Evolutionary conservation across 2,113 vertebrate genomes (phyloP).

Genomic region (Sitta europaea): DNA sequence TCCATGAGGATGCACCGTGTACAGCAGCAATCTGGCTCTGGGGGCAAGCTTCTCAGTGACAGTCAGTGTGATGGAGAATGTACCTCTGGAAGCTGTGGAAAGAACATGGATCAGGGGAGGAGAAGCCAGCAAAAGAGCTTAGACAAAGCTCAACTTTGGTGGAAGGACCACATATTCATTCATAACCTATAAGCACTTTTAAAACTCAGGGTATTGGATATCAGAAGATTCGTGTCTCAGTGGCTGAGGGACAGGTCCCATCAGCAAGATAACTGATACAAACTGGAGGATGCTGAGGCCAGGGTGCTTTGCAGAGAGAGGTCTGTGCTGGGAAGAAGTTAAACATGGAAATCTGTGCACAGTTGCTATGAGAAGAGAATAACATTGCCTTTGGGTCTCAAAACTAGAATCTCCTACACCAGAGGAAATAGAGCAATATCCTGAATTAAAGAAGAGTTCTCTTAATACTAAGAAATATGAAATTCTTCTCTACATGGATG

Average conservation of each 20-base stretch:
- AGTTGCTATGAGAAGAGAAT: neutral
- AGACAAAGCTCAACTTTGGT: neutral
- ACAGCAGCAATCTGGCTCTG: conserved; percentile 70
- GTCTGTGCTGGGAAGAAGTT: neutral
- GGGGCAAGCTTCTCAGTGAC: conserved; percentile 71
- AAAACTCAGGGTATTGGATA: neutral
- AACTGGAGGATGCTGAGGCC: neutral
- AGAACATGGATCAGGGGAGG: neutral
- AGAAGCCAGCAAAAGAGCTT: neutral
- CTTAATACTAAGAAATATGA: neutral
- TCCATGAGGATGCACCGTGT: conserved; percentile 74
- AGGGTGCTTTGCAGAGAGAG: neutral
- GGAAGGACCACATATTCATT: neutral
- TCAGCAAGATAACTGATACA: neutral
- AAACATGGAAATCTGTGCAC: neutral
- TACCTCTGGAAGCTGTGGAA: conserved; percentile 51
- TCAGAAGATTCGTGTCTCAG: neutral
- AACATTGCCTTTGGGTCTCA: neutral
- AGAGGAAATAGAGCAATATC: neutral
- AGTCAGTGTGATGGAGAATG: conserved; percentile 68
- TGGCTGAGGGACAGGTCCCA: neutral
- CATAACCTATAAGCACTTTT: neutral
- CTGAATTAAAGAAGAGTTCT: neutral
- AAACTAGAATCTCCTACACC: neutral
- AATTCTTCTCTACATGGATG: neutral